Evolutionary conservation across 2,113 vertebrate species (phyloP), one percentile per base, ranked within the genome.

Genomic region (Cariama cristata): DNA sequence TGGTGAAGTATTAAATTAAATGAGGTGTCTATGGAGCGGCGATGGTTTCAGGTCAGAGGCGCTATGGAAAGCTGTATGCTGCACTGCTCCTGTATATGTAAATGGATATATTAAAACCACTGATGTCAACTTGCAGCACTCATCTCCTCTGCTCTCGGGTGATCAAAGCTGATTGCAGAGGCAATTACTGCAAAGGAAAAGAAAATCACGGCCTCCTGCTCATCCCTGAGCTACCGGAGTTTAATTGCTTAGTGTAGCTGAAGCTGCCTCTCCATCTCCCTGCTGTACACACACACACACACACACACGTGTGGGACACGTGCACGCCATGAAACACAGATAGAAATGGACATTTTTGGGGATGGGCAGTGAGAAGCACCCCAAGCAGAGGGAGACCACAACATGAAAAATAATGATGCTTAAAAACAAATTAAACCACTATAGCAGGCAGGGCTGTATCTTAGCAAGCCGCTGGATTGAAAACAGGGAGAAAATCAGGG

Each of bases 1-100:
- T 97, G 98, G 97, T 98, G 98, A 98, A 99, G 98, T 99, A 99
- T 99, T 99, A 99, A 99, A 99, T 99, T 99, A 99, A 99, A 99
- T 98, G 99, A 99, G 99, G 98, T 99, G 99, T 99, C 99, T 99
- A 89, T 97, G 97, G 98, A 98, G 98, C 98, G 89, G 98, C 98
- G 98, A 98, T 98, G 98, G 98, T 99, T 98, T 98, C 97, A 98
- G 98, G 98, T 98, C 98, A 98, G 95, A 96, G 94, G 95, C 76
- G 87, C 97, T 97, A 87, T 94, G 97, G 96, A 98, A 97, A 97
- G 95, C 98, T 97, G 97, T 80, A 71, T 97, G 97, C 98, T 95
- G 79, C 16, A 79, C 96, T 97, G 96, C 94, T 98, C 96, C 91
- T 90, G 42, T 97, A 95, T 98, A 98, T 98, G 98, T 98, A 98